Evolutionary conservation across 2,888 invertebrate species (phyloP), one percentile per base, ranked within the genome.

Genomic region (Sesamia inferens): DNA sequence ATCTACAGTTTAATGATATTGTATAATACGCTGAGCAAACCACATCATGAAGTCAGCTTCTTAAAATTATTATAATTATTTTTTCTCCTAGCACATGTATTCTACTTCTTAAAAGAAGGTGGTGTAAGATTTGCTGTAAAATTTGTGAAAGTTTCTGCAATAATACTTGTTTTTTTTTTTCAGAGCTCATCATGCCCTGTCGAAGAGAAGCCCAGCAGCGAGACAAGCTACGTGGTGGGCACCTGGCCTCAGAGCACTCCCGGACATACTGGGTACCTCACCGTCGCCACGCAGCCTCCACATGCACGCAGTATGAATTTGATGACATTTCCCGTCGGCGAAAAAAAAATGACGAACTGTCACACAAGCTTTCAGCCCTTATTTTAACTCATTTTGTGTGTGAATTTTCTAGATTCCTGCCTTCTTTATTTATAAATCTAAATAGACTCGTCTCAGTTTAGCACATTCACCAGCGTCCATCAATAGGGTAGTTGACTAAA

Each of bases 201-300:
- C 16, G 94, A 94, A 19, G 96, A 96, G 86, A 95, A 94, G 77
- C 95, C 95, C 0, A 94, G 86, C 78, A 92, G 96, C 31, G 96
- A 96, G 59, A 96, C 96, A 57, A 97, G 96, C 89, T 97, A 97
- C 87, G 93, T 97, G 47, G 97, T 98, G 16, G 97, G 97, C 2
- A 93, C 97, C 6, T 97, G 98, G 88, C 98, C 98, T 11, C 90
- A 96, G 78, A 97, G 97, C 83, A 97, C 98, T 89, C 98, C 99
- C 0, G 99, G 99, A 0, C 99, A 99, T 94, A 99, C 99, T 11
- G 99, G 99, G 5, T 99, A 98, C 94, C 97, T 99, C 81, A 99
- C 99, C 22, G 98, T 99, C 90, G 99, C 99, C 7, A 98, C 99
- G 68, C 98, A 98, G 14, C 98, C 98, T 0, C 77, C 93, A 14